Evolutionary conservation across 2,113 vertebrate genomes (phyloP).

Genomic region (Perca flavescens): DNA sequence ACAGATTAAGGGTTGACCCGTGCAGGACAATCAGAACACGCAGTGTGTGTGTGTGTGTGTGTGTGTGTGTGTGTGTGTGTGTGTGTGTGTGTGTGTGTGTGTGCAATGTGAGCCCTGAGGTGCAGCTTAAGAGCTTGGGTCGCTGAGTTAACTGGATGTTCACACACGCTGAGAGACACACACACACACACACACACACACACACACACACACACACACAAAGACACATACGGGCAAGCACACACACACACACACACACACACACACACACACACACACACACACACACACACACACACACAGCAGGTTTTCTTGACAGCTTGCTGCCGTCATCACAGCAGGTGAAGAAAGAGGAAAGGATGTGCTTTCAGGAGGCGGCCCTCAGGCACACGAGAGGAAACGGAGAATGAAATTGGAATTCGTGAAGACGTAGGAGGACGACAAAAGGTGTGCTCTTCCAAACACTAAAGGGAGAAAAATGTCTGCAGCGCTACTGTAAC

Average conservation of each 20-base stretch:
- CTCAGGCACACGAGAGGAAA: slow-evolving; percentile 10
- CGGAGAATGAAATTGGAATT: slow-evolving; percentile 8
- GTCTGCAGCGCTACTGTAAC: too few species aligned
- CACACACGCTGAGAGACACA: slow-evolving; percentile 53
- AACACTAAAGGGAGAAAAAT: too few species aligned
- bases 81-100: slow-evolving; percentile 10
- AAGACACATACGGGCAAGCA: too few species aligned
- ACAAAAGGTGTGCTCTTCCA: slow-evolving; percentile 18
- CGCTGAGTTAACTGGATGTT: slow-evolving; percentile 64
- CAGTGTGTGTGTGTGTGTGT: slow-evolving; percentile 18
- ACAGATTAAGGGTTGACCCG: not conserved
- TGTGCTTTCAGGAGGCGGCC: slow-evolving; percentile 4
- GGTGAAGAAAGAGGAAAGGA: slow-evolving; percentile 11
- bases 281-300: too few species aligned
- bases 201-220: slow-evolving; percentile 45
- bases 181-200: slow-evolving; percentile 27
- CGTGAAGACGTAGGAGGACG: not conserved
- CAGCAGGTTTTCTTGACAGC: too few species aligned
- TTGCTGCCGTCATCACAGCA: slow-evolving; percentile 6
- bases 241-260: too few species aligned
- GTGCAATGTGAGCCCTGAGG: slow-evolving; percentile 67
- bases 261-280: too few species aligned
- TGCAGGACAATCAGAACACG: not conserved
- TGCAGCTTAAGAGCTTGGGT: slow-evolving; percentile 57
- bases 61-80: slow-evolving; percentile 16